phyloP scores from a whole-genome alignment of 1,140 invertebrate species.

The Drosophila varians region DNA sequence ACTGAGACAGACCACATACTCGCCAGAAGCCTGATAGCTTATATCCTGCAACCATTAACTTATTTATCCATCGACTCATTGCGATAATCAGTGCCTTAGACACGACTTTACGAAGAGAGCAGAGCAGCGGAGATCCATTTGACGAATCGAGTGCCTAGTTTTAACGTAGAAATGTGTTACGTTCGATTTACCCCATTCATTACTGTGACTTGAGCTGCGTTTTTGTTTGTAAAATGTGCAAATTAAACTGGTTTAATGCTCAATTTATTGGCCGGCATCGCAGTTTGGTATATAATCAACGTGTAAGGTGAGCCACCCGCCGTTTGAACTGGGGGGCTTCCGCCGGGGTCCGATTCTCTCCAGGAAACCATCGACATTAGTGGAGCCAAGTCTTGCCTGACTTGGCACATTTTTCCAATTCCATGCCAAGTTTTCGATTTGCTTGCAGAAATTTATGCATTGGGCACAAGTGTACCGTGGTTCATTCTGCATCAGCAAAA shows the following conservation, averaged over 20 bases:
- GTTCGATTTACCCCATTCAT: slow-evolving; percentile 11
- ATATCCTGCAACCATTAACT: slow-evolving; percentile 43
- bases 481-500: slow-evolving; percentile 12
- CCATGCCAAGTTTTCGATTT: slow-evolving; percentile 33
- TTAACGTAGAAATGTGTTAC: slow-evolving; percentile 31
- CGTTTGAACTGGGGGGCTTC: background rate
- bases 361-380: background rate
- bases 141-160: slow-evolving; percentile 26
- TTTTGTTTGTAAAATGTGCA: slow-evolving; percentile 37
- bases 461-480: slow-evolving; percentile 37
- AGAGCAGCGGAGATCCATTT: slow-evolving; percentile 15
- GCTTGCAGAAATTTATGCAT: slow-evolving; percentile 44
- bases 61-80: slow-evolving; percentile 41
- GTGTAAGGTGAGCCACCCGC: slow-evolving; percentile 5
- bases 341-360: background rate
- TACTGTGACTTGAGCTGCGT: slow-evolving; percentile 24
- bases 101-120: slow-evolving; percentile 15
- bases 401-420: slow-evolving; percentile 22
- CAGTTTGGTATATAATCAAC: background rate
- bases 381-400: slow-evolving; percentile 19
- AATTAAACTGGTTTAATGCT: slow-evolving; percentile 42
- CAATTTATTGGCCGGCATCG: background rate
- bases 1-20: slow-evolving; percentile 37
- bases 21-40: slow-evolving; percentile 34
- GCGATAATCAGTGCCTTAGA: slow-evolving; percentile 40